Evolutionary conservation across 2,888 invertebrate genomes (phyloP).

Genomic region (Neoitamus cyanurus): DNA sequence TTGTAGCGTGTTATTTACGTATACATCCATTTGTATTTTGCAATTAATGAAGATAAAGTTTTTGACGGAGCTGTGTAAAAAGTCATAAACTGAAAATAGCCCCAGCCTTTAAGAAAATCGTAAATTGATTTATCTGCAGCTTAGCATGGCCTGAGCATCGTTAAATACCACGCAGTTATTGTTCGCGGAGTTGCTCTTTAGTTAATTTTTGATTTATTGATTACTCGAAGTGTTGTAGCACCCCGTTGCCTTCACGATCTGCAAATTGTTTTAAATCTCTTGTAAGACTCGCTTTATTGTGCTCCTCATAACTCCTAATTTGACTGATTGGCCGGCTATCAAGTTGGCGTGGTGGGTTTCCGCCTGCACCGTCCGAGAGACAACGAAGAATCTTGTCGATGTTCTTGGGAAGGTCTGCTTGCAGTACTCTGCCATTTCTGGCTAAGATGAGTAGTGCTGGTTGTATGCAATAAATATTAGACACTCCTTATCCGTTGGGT

Average conservation of each 20-base stretch:
- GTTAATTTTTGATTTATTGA: neutral
- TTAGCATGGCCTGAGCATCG: neutral
- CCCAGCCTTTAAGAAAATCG: neutral
- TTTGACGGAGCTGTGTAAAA: too few species aligned
- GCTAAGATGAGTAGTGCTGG: neutral
- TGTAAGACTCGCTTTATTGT: neutral
- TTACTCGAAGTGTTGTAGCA: neutral
- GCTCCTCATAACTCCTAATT: neutral
- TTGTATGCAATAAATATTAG: neutral
- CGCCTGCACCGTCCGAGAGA: neutral
- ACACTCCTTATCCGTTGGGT: neutral
- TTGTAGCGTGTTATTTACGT: too few species aligned
- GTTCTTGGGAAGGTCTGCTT: neutral
- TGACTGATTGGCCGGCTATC: constrained; percentile 10
- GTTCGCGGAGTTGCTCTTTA: neutral
- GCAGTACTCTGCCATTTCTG: neutral
- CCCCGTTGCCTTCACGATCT: neutral
- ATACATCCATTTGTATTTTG: too few species aligned
- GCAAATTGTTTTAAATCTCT: neutral
- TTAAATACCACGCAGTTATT: neutral
- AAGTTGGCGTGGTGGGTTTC: neutral
- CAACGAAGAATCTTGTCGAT: neutral
- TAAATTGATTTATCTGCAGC: neutral
- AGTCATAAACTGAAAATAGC: neutral
- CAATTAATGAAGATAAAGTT: too few species aligned